phyloP scores from a whole-genome alignment of 2,888 invertebrate species.

The Anoplius nigerrimus region DNA sequence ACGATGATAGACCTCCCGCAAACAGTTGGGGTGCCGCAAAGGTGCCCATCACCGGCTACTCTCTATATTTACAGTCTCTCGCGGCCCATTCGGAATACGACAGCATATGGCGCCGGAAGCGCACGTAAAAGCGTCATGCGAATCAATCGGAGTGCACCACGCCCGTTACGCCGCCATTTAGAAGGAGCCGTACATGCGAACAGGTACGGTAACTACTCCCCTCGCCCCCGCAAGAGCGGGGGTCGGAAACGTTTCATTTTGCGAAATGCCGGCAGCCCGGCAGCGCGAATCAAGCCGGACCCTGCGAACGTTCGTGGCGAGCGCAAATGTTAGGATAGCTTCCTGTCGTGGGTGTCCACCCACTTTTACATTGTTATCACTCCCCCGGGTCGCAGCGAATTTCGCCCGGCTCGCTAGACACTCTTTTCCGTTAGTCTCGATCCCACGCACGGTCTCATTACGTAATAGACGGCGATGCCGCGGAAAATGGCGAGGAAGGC shows the following conservation, averaged over 20 bases:
- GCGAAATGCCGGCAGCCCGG: too few species aligned
- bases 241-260: too few species aligned
- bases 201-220: too few species aligned
- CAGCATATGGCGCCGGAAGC: slow-evolving; percentile 32
- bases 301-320: not conserved
- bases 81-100: slow-evolving; percentile 38
- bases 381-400: not conserved
- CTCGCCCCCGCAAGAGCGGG: too few species aligned
- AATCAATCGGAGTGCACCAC: too few species aligned
- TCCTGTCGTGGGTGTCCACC: not conserved
- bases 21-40: slow-evolving; percentile 31
- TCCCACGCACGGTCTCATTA: slow-evolving; percentile 40
- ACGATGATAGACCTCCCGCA: slow-evolving; percentile 62
- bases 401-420: slow-evolving; percentile 21
- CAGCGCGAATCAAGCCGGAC: not conserved
- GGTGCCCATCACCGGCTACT: slow-evolving; percentile 9
- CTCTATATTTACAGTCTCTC: slow-evolving; percentile 47
- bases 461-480: slow-evolving; percentile 28
- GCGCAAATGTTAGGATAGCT: not conserved
- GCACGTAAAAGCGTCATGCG: too few species aligned
- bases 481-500: not conserved
- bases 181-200: too few species aligned
- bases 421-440: slow-evolving; percentile 17
- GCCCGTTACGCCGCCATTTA: too few species aligned
- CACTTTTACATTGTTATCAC: not conserved